Evolutionary conservation across 1,140 invertebrate genomes (phyloP).

Genomic region (Rhynchophorus ferrugineus): DNA sequence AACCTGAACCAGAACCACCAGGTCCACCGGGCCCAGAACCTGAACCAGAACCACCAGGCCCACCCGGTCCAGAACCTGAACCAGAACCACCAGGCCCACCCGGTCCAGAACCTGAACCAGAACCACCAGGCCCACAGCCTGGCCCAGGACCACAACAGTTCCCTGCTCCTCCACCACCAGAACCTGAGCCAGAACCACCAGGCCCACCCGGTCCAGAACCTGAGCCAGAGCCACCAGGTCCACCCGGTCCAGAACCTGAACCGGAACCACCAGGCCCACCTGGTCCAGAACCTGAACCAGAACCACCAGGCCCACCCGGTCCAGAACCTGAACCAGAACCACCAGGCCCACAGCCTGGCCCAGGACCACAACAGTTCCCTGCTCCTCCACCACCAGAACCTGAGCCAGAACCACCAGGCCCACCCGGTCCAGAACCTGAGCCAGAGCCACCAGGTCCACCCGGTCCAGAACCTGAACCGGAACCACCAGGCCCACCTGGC

Average conservation of each 20-base stretch:
- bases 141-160: constrained; percentile 1
- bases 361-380: neutral
- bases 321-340: neutral
- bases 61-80: neutral
- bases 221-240: constrained; percentile 1
- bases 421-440: too few relatives aligned
- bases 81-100: neutral
- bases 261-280: neutral
- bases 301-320: neutral
- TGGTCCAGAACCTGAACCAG: neutral
- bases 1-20: neutral
- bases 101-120: neutral
- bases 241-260: neutral
- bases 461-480: too few relatives aligned
- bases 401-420: too few relatives aligned
- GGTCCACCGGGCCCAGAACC: neutral
- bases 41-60: neutral
- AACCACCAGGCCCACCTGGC: too few relatives aligned
- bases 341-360: too few relatives aligned
- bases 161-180: neutral
- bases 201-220: neutral
- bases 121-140: constrained; percentile 5
- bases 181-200: neutral
- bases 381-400: too few relatives aligned
- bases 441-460: too few relatives aligned